Percentiles rank a stretch among this genome's conserved stretches.
phyloP scores from a whole-genome alignment of 2,888 invertebrate genomes.

The Melanostoma scalare region DNA sequence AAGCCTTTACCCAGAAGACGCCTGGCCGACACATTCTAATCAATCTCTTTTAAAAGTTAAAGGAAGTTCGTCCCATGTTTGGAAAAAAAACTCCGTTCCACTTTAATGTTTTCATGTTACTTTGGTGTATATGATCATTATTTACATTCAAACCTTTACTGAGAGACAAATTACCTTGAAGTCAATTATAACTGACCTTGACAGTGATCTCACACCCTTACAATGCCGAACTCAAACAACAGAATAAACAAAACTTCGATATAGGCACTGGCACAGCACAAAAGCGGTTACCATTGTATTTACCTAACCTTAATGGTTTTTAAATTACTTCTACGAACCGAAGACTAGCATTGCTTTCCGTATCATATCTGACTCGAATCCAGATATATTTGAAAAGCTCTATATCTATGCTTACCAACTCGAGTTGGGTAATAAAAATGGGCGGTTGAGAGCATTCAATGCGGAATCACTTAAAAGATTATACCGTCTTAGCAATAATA shows the following conservation, averaged over 20 bases:
- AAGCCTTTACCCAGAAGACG: no score
- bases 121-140: no score
- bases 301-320: constrained; percentile 43
- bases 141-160: no score
- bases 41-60: no score
- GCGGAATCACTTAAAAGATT: constrained; percentile 51
- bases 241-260: no score
- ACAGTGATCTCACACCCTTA: constrained; percentile 30
- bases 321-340: constrained; percentile 48
- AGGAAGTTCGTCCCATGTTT: no score
- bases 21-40: no score
- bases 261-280: neutral
- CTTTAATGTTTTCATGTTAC: no score
- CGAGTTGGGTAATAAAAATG: constrained; percentile 16
- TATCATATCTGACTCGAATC: neutral
- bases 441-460: constrained; percentile 35
- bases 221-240: no score
- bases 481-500: constrained; percentile 11
- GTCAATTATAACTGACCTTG: constrained; percentile 49
- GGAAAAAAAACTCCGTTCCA: no score
- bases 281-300: constrained; percentile 1
- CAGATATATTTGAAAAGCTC: constrained; percentile 1
- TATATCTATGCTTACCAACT: neutral
- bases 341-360: neutral
- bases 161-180: neutral